Evolutionary conservation across 2,113 vertebrate species (phyloP).

Genomic region (Pterocles burchelli): DNA sequence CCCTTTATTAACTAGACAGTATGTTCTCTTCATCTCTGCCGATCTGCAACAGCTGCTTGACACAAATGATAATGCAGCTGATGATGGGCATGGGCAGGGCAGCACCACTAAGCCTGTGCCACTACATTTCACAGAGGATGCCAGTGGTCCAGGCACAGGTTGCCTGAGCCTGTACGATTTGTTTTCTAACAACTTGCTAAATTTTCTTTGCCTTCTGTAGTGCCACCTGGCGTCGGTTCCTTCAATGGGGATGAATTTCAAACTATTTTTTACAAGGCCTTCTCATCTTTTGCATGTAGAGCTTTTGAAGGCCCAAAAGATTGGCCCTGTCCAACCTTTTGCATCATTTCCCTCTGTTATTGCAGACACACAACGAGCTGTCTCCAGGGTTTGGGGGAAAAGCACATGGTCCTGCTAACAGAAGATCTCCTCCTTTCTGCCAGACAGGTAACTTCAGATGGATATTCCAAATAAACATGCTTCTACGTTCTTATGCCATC

Average conservation of each 20-base stretch:
- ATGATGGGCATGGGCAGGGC: background rate
- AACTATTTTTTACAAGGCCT: fast-evolving
- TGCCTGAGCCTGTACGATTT: background rate
- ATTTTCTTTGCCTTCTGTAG: background rate
- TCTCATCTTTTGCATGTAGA: fast-evolving
- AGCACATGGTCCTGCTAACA: background rate
- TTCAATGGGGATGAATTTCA: background rate
- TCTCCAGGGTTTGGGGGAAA: background rate
- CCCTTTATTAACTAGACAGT: background rate
- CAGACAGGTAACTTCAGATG: background rate
- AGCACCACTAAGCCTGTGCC: fast-evolving
- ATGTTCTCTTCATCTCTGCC: background rate
- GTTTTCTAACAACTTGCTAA: fast-evolving
- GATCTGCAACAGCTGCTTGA: background rate
- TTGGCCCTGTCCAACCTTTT: background rate
- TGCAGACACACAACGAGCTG: background rate
- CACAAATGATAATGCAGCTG: fast-evolving
- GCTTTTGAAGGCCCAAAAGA: background rate
- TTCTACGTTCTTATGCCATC: background rate
- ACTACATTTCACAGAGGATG: background rate
- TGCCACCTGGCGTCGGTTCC: slow-evolving; percentile 39
- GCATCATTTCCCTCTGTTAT: background rate
- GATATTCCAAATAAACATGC: background rate
- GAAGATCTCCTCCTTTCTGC: background rate
- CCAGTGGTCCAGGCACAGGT: fast-evolving